phyloP scores from a whole-genome alignment of 2,888 invertebrate genomes.

The Eremobia ochroleuca region DNA sequence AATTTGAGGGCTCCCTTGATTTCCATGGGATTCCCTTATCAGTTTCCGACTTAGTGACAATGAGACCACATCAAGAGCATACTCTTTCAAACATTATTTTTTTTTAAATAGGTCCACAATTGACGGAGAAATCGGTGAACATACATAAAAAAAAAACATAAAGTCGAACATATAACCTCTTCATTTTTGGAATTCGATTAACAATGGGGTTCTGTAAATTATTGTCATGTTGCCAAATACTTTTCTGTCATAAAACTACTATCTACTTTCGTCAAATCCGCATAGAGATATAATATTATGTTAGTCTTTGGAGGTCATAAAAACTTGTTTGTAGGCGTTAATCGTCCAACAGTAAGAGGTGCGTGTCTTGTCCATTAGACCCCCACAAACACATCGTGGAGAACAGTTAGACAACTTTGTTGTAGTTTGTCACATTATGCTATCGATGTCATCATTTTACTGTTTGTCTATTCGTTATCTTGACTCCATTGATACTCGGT shows the following conservation, averaged over 20 bases:
- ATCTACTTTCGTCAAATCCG: slow-evolving; percentile 5
- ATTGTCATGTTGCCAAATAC: not conserved
- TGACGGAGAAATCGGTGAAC: too few species aligned
- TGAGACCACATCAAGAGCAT: too few species aligned
- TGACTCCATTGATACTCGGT: not conserved
- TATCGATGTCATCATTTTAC: slow-evolving; percentile 11
- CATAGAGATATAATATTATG: slow-evolving; percentile 9
- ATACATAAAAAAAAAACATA: too few species aligned
- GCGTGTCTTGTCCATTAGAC: slow-evolving; percentile 57
- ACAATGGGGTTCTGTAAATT: not conserved
- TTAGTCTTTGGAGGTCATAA: slow-evolving; percentile 22
- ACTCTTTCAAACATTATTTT: too few species aligned
- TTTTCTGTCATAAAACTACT: not conserved
- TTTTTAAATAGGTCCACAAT: too few species aligned
- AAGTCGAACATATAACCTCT: too few species aligned
- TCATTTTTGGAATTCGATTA: too few species aligned
- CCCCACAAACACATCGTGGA: slow-evolving; percentile 41
- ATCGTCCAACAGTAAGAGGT: slow-evolving; percentile 34
- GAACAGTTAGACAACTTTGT: slow-evolving; percentile 44
- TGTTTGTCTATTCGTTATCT: slow-evolving; percentile 11
- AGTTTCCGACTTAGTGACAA: too few species aligned
- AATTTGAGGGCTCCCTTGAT: too few species aligned
- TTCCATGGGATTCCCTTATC: too few species aligned
- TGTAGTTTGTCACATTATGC: slow-evolving; percentile 32
- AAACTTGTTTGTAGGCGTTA: slow-evolving; percentile 37